Percentiles rank a stretch among this genome's conserved stretches.
Conservation (phyloP, 2,888 invertebrate species). For the Rhogogaster chlorosoma region DNA sequence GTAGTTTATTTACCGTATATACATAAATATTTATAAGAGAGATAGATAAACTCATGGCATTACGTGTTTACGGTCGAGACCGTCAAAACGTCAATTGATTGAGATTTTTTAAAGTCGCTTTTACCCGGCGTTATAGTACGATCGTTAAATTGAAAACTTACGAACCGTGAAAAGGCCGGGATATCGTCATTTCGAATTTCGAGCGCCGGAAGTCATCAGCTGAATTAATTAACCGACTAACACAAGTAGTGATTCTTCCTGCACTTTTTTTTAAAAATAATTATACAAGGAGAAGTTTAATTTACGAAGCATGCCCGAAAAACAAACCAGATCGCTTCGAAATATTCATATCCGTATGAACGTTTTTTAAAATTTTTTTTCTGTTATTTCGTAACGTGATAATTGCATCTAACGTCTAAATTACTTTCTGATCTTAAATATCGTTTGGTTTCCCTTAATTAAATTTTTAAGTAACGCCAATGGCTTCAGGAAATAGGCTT, state of each 20-base stretch:
- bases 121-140: not conserved
- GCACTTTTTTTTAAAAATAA: not conserved
- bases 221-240: not conserved
- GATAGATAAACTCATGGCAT: slow-evolving; percentile 14
- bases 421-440: not conserved
- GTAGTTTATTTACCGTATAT: not conserved
- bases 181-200: not conserved
- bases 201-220: not conserved
- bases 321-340: not conserved
- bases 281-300: not conserved
- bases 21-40: slow-evolving; percentile 26
- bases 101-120: slow-evolving; percentile 7
- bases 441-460: not conserved
- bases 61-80: slow-evolving; percentile 24
- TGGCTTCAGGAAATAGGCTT: not conserved
- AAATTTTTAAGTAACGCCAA: not conserved
- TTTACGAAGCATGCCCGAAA: not conserved
- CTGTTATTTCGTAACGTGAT: not conserved
- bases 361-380: not conserved
- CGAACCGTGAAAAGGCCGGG: not conserved
- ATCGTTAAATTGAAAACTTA: slow-evolving; percentile 1
- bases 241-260: not conserved
- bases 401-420: not conserved
- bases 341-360: not conserved
- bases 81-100: slow-evolving; percentile 29